A percentile compares a stretch with the other conserved stretches of the same genome.
phyloP scores from a whole-genome alignment of 2,888 invertebrate genomes.

The Holacanthella duospinosa region DNA sequence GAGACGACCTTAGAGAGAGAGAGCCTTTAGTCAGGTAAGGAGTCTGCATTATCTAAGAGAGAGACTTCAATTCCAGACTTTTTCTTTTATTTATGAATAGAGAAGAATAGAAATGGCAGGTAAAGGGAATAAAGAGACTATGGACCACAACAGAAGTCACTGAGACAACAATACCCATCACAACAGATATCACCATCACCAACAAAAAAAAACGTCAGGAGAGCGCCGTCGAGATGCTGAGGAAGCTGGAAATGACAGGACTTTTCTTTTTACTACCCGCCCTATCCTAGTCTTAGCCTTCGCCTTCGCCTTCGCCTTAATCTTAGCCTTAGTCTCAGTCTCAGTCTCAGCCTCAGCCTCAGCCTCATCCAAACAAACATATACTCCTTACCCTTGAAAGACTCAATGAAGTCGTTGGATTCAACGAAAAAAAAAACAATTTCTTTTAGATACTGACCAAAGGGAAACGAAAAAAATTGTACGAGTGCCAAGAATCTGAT shows the following conservation, averaged over 20 bases:
- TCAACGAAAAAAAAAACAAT: too few relatives aligned
- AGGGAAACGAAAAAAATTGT: too few relatives aligned
- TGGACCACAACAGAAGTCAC: neutral
- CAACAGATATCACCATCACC: too few relatives aligned
- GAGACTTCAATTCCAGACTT: neutral
- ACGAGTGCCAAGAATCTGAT: neutral
- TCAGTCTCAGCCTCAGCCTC: too few relatives aligned
- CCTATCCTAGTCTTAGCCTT: neutral
- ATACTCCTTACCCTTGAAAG: neutral
- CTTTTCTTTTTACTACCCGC: neutral
- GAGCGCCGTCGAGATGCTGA: too few relatives aligned
- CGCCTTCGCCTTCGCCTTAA: neutral
- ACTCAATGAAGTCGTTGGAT: neutral
- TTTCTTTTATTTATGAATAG: neutral
- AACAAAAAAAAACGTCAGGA: too few relatives aligned
- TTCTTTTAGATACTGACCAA: neutral
- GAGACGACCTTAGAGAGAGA: neutral
- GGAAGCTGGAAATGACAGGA: neutral
- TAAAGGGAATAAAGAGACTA: neutral
- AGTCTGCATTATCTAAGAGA: neutral
- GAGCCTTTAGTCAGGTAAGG: too few relatives aligned
- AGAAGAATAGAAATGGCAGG: neutral
- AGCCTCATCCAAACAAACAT: neutral
- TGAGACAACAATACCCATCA: neutral
- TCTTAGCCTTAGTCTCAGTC: too few relatives aligned